phyloP scores from a whole-genome alignment of 2,888 invertebrate species.

The Athalia circularis region DNA sequence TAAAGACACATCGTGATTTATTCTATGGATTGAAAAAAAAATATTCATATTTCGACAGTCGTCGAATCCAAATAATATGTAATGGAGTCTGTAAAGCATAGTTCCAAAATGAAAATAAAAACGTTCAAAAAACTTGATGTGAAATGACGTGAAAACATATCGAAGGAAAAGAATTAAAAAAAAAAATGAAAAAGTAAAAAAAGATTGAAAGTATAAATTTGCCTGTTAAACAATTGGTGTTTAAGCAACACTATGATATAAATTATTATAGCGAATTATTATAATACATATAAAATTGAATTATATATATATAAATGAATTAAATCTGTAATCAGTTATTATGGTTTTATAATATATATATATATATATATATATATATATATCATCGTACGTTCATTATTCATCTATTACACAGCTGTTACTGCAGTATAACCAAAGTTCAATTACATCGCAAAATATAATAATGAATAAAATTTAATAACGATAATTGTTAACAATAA shows the following conservation, averaged over 20 bases:
- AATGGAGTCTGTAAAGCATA: too few relatives aligned
- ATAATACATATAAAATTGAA: too few relatives aligned
- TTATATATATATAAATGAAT: constrained; percentile 3
- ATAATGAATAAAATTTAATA: constrained; percentile 31
- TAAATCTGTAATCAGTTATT: constrained; percentile 1
- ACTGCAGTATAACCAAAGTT: constrained; percentile 29
- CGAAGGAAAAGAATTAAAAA: background rate
- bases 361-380: background rate
- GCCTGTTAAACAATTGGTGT: constrained; percentile 40
- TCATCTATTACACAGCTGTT: constrained; percentile 28
- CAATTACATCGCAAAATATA: constrained; percentile 38
- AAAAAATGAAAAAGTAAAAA: background rate
- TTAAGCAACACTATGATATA: constrained; percentile 21
- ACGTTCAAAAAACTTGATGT: background rate
- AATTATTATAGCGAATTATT: background rate
- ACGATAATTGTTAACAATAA: constrained; percentile 25
- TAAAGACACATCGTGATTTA: too few relatives aligned
- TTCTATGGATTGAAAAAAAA: too few relatives aligned
- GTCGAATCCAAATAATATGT: too few relatives aligned
- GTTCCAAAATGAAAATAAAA: background rate
- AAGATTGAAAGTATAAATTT: constrained; percentile 14
- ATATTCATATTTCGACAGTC: too few relatives aligned
- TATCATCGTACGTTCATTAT: constrained; percentile 41
- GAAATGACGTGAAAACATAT: background rate
- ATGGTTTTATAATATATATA: too few relatives aligned